A percentile compares a stretch with the other conserved stretches of the same genome.
Evolutionary conservation across 2,113 vertebrate genomes (phyloP).

Genomic region (Harpagus bidentatus): DNA sequence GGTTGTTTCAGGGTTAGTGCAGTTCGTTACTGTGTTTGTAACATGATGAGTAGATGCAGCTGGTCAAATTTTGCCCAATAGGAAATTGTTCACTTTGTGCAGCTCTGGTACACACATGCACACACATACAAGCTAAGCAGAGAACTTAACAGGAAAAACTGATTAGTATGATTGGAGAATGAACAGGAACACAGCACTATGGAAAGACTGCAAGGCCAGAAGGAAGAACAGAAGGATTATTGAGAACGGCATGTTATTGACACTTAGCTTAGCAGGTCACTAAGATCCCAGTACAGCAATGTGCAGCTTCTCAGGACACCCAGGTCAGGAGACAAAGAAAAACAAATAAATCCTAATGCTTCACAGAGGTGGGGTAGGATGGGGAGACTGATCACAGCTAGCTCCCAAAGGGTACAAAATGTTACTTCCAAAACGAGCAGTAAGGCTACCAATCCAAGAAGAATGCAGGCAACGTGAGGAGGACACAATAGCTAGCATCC

Average conservation of each 20-base stretch:
- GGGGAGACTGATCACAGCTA: neutral
- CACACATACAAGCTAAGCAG: neutral
- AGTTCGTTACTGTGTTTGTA: neutral
- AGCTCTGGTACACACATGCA: neutral
- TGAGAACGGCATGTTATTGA: neutral
- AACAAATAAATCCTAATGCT: neutral
- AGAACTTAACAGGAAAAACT: neutral
- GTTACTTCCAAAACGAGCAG: neutral
- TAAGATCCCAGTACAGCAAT: neutral
- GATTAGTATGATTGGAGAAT: neutral
- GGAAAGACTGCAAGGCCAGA: neutral
- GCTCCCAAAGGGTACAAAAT: neutral
- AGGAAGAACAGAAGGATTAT: neutral
- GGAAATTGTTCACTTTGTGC: neutral
- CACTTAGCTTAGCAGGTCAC: neutral
- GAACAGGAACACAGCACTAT: neutral
- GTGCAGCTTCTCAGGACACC: neutral
- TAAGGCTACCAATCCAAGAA: neutral
- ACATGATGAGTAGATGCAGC: neutral
- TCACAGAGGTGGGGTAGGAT: neutral
- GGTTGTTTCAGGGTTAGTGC: neutral
- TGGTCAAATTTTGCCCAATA: neutral
- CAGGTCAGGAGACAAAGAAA: neutral
- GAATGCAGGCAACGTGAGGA: accelerated
- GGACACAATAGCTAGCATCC: neutral